phyloP scores from a whole-genome alignment of 2,797 vertebrate genomes.

The Allochrocebus solatus region DNA sequence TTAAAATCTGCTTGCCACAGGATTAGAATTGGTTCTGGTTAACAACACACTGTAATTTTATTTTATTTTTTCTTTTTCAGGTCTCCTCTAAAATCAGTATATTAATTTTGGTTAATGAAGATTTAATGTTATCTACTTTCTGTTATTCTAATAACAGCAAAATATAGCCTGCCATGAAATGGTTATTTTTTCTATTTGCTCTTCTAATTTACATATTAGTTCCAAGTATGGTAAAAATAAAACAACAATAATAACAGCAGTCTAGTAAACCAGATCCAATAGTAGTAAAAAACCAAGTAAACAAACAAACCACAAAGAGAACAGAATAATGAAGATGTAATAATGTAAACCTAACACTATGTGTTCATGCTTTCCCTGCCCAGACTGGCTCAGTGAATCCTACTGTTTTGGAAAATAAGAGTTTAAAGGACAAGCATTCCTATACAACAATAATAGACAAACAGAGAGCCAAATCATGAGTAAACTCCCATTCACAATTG shows the following conservation, averaged over 20 bases:
- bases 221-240: background rate
- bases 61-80: background rate
- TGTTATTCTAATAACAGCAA: background rate
- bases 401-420: background rate
- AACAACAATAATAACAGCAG: background rate
- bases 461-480: no score
- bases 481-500: no score
- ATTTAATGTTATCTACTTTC: background rate
- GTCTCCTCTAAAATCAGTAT: background rate
- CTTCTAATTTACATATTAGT: background rate
- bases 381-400: background rate
- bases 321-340: background rate
- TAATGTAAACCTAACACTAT: background rate
- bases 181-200: background rate
- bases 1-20: background rate
- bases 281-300: background rate
- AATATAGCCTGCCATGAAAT: background rate
- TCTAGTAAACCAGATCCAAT: background rate
- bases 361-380: background rate
- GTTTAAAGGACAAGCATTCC: background rate
- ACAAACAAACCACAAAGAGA: fast-evolving
- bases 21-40: background rate
- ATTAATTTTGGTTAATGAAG: background rate
- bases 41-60: background rate
- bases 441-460: no score